Evolutionary conservation across 2,797 vertebrate species (phyloP).

Genomic region (Pseudochaenichthys georgianus): DNA sequence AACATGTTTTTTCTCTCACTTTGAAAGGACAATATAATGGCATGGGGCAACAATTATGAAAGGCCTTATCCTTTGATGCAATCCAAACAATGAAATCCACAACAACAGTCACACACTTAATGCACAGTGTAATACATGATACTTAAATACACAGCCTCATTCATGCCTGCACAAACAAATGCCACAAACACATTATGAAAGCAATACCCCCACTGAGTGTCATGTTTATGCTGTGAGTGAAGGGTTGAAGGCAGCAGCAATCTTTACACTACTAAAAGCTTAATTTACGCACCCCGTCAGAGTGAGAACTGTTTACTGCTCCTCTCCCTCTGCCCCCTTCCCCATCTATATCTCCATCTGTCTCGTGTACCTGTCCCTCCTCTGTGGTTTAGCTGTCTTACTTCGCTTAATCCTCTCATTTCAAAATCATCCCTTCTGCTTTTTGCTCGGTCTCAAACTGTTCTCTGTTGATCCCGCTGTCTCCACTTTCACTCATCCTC

Average conservation of each 20-base stretch:
- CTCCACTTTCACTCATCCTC: conserved; percentile 26
- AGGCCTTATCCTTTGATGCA: neutral
- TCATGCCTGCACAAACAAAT: neutral
- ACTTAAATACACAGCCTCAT: neutral
- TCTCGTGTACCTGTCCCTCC: conserved; percentile 3
- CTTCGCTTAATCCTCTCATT: conserved; percentile 19
- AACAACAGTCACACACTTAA: neutral
- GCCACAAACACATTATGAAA: conserved; percentile 31
- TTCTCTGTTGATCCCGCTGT: conserved; percentile 13
- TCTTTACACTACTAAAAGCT: conserved; percentile 41
- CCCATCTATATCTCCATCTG: conserved; percentile 19
- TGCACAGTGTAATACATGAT: neutral
- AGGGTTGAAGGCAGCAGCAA: conserved; percentile 28
- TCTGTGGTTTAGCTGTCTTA: conserved; percentile 19
- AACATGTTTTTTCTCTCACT: no score
- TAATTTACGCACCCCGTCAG: conserved; percentile 59
- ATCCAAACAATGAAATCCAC: conserved; percentile 1
- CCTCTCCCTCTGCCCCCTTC: conserved; percentile 27
- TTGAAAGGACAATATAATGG: neutral
- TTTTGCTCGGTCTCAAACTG: conserved; percentile 6
- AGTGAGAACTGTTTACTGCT: conserved; percentile 46
- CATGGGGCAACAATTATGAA: neutral
- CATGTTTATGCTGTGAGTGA: conserved; percentile 38
- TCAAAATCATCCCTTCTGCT: neutral
- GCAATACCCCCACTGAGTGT: conserved; percentile 23